Conservation (phyloP, 2,797 vertebrate species). For the Vireo griseus region DNA sequence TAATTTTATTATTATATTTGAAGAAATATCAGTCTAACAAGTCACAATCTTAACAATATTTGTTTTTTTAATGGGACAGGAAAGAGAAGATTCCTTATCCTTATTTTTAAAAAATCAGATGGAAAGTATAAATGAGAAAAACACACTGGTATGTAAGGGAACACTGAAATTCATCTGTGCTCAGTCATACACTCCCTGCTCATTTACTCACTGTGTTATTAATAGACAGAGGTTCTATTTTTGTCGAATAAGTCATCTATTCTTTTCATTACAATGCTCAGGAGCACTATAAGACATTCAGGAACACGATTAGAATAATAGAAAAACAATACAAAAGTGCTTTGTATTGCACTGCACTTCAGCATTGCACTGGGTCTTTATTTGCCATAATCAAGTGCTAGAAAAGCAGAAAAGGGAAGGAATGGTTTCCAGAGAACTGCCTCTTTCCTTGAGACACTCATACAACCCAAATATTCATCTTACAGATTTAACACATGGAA, state of each 20-base stretch:
- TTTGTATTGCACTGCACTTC: too few relatives aligned
- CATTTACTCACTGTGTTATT: slow-evolving; percentile 12
- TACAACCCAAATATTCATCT: background rate
- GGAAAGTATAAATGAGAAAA: background rate
- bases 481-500: background rate
- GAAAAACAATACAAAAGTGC: background rate
- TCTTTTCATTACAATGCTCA: slow-evolving; percentile 11
- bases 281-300: background rate
- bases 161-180: background rate
- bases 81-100: background rate
- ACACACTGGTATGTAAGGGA: background rate
- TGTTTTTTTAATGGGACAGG: background rate
- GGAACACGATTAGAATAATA: background rate
- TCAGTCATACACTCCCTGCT: background rate
- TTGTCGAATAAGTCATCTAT: background rate
- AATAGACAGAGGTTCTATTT: slow-evolving; percentile 18
- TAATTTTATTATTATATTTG: background rate
- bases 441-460: background rate
- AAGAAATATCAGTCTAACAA: background rate
- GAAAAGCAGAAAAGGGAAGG: background rate
- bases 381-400: background rate
- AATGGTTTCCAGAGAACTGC: background rate
- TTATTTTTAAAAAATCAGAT: background rate
- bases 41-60: background rate
- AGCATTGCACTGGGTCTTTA: background rate